Evolutionary conservation across 2,113 vertebrate species (phyloP).

Genomic region (Dendrocopos noguchii): DNA sequence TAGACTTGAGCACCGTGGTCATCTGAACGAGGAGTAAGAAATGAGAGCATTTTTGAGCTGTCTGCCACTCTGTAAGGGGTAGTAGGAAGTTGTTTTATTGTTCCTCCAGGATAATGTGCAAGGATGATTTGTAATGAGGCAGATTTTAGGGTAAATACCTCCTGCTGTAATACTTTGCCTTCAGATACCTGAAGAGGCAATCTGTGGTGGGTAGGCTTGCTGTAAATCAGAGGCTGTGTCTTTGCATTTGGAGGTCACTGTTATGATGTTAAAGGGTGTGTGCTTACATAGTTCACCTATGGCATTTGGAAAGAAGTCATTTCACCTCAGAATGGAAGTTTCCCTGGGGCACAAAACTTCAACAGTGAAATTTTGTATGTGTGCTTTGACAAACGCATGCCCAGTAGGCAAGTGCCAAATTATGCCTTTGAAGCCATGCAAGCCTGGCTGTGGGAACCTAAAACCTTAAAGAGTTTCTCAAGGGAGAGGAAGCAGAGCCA

Average conservation of each 20-base stretch:
- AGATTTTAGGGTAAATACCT: conserved; percentile 40
- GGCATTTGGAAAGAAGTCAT: conserved; percentile 60
- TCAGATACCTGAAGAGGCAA: conserved; percentile 46
- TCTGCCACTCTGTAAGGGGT: not conserved
- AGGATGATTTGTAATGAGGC: conserved; percentile 47
- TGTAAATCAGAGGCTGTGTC: conserved; percentile 54
- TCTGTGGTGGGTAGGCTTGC: conserved; percentile 27
- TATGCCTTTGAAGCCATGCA: conserved; percentile 60
- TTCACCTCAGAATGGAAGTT: conserved; percentile 58
- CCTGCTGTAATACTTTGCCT: conserved; percentile 31
- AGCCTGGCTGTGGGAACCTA: conserved; percentile 63
- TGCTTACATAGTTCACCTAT: conserved; percentile 44
- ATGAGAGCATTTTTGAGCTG: conserved; percentile 7
- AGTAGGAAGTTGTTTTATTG: conserved; percentile 40
- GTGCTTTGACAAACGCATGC: conserved; percentile 57
- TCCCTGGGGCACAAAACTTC: conserved; percentile 53
- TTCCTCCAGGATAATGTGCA: conserved; percentile 8
- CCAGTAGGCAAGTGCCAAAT: conserved; percentile 52
- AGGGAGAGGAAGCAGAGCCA: conserved; percentile 63
- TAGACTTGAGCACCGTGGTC: not conserved
- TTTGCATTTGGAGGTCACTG: conserved; percentile 52
- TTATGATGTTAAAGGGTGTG: conserved; percentile 58
- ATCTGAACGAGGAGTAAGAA: not conserved
- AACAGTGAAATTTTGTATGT: conserved; percentile 36
- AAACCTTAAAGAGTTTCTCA: conserved; percentile 64